Evolutionary conservation across 2,888 invertebrate species (phyloP), one percentile per base, ranked within the genome.

Genomic region (Napeogenes inachia): DNA sequence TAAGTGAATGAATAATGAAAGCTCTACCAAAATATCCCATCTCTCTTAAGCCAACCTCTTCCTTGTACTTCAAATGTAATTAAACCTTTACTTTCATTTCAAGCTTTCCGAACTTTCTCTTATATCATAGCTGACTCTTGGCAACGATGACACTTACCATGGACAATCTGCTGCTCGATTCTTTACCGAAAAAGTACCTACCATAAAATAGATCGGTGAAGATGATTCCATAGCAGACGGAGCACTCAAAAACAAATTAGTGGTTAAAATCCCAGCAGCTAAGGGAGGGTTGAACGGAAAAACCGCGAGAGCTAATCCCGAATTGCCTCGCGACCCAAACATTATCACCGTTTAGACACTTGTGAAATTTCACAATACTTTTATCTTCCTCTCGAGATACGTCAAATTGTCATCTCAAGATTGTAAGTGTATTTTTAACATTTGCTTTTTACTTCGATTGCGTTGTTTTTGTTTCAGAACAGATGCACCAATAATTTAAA

Each of bases 221-320:
- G 66, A 47, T 12, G 62, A 4, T 13, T 57, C 56, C 66, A 66
- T 64, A 4, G 69, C 61, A 6, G 54, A 62, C 8, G 66, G 61
- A 2, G 45, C 55, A 59, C 61, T 69, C 12, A 58, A 46, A 35
- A 69, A 66, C n/a, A 68, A 45, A 56, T 69, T 57, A 2, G 61
- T 60, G 0, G 69, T 66, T 58, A 69, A 50, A 4, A 69, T 33
- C 6, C 68, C 65, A 4, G 69, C 61, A 2, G 68, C 65, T 0
- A 69, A 42, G 2, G 64, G 30, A 4, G 69, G 69, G 33, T 58
- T 64, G 6, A 66, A 53, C 4, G 69, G 69, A 30, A 69, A 69
- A 30, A 69, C 13, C 4, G 64, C 68, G 35, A 63, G 30, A 53
- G 58, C 58, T 12, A 58, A 42, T 13, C 59, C 45, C n/a, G 59